These are phyloP conservation scores for Acanthiza pusilla DNA, from an alignment of 2,797 vertebrate genomes.

Conservation along the genomic window DNA sequence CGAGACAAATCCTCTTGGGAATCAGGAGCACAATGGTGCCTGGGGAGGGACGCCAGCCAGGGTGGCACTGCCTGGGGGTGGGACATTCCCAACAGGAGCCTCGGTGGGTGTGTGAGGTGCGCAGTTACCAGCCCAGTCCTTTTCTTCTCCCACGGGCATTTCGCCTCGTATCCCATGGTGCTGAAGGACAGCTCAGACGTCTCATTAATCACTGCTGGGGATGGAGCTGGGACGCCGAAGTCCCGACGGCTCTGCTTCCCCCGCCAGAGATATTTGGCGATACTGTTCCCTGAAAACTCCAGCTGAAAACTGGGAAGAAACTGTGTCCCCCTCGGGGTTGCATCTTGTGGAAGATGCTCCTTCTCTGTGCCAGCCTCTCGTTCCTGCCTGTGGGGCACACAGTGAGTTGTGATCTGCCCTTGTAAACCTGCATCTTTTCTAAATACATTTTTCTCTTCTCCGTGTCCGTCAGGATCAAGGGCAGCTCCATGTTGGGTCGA, in stretches of 20 bases:
- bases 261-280: not conserved
- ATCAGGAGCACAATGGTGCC: not conserved
- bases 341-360: not conserved
- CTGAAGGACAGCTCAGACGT: not conserved
- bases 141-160: not conserved
- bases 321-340: accelerated
- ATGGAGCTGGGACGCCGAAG: accelerated
- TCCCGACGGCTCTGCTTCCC: accelerated
- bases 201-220: not conserved
- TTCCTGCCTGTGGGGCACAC: accelerated
- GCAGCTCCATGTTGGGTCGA: not conserved
- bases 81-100: not conserved
- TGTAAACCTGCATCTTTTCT: not conserved
- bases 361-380: not conserved
- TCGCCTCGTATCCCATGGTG: not conserved
- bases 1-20: not conserved
- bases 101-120: not conserved
- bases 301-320: not conserved
- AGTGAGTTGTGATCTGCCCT: not conserved
- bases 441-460: not conserved
- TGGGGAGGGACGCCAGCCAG: not conserved
- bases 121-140: not conserved
- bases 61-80: not conserved
- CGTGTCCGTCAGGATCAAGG: accelerated
- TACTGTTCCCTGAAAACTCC: not conserved